Base-by-base conservation (phyloP, 2,888 invertebrate genomes). In the Blastobasis adustella region DNA sequence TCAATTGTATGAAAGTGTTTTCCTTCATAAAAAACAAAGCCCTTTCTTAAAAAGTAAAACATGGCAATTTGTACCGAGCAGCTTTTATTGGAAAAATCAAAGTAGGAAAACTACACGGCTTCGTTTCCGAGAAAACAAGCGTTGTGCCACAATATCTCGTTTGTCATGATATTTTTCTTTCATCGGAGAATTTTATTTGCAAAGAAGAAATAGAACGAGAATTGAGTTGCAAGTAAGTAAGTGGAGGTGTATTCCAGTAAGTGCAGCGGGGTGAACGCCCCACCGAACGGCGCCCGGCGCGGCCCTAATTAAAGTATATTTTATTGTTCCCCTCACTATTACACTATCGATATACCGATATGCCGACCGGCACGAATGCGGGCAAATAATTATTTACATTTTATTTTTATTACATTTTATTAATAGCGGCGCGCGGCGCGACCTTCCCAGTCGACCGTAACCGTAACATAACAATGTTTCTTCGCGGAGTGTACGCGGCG, bases 261-360 rank as follows among this genome's bases (percentile, higher is more conserved):
- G 62, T 65, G 23, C 23, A 23, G 23, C 53, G 60, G 65, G 73
- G 73, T 75, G 71, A 63, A 61, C 61, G 74, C 52, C 70, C 73
- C 60, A 56, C 65, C 62, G 60, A 65, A 65, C 66, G 38, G 40
- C 60, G 62, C 62, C 56, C 61, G 63, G 59, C 61, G 66, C 67
- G 69, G 66, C 67, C 69, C 80, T 84, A 87, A 87, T 87, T 87
- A 85, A 83, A 84, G 78, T 86, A 84, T 84, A 85, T 84, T 84
- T 86, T 86, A 87, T 86, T 86, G 86, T 83, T 79, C 79, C 81
- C 82, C 79, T 71, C 78, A 73, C 78, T 77, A 76, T 76, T 73
- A 72, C 73, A 60, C 55, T 75, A 76, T 76, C 76, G 78, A 76
- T 80, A 23, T 23, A 76, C 70, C 69, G 69, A 71, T 77, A 73